Percentiles rank a stretch among this genome's conserved stretches.
phyloP scores from a whole-genome alignment of 2,113 vertebrate genomes.

The Lagopus muta region DNA sequence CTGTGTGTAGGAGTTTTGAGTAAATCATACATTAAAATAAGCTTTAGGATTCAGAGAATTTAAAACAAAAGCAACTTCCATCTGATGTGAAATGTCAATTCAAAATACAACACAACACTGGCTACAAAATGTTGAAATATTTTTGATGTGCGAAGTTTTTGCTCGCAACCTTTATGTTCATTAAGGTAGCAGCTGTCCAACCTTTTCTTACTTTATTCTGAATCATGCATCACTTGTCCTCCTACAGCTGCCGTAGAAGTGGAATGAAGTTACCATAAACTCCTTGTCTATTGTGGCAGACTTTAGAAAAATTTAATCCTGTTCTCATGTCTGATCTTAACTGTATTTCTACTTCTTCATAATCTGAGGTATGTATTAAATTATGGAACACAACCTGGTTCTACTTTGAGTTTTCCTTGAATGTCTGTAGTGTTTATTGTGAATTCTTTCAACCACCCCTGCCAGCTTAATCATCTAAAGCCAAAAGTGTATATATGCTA shows the following conservation, averaged over 20 bases:
- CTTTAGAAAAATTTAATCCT: not conserved
- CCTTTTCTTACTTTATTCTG: not conserved
- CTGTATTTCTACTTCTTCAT: not conserved
- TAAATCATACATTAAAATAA: not conserved
- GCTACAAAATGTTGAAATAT: not conserved
- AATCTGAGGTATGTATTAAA: too few relatives aligned
- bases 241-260: not conserved
- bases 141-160: not conserved
- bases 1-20: not conserved
- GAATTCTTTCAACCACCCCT: not conserved
- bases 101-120: not conserved
- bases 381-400: not conserved
- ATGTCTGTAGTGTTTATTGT: not conserved
- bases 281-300: not conserved
- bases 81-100: not conserved
- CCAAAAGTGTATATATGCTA: not conserved
- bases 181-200: not conserved
- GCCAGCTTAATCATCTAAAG: not conserved
- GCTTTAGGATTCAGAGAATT: not conserved
- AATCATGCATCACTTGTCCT: not conserved
- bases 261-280: not conserved
- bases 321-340: not conserved
- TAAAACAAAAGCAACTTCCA: not conserved
- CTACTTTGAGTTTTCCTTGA: not conserved
- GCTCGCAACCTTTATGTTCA: not conserved